Evolutionary conservation across 35 echinoderm and acorn worm genomes (phyloP).

Genomic region (Amphiura filiformis): DNA sequence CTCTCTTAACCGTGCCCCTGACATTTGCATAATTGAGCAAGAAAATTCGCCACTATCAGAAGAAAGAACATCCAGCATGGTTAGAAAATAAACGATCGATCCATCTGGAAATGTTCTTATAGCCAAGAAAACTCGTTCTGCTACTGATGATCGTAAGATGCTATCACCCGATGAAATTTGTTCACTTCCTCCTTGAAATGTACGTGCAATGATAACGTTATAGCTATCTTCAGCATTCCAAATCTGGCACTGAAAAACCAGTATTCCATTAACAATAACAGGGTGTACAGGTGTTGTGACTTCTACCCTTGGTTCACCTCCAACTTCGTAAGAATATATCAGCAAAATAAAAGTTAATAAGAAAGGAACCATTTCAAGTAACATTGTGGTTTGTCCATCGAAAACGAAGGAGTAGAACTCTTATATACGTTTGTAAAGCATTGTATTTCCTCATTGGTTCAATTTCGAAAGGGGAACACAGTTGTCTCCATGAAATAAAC

Average conservation of each 20-base stretch:
- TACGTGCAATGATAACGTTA: not conserved
- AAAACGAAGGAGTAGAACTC: too few relatives aligned
- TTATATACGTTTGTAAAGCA: too few relatives aligned
- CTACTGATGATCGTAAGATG: not conserved
- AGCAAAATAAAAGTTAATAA: too few relatives aligned
- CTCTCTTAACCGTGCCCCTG: not conserved
- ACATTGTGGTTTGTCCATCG: too few relatives aligned
- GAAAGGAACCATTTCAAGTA: too few relatives aligned
- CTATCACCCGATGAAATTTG: not conserved
- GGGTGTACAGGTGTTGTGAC: not conserved
- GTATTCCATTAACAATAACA: not conserved
- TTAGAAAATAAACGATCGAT: not conserved
- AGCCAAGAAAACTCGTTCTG: not conserved
- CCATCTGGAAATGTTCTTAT: not conserved
- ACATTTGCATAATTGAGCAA: not conserved
- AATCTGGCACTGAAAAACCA: not conserved
- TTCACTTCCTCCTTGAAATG: not conserved
- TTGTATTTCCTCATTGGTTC: too few relatives aligned
- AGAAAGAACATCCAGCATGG: not conserved
- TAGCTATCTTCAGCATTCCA: not conserved
- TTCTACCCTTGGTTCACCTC: not conserved
- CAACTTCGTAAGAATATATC: too few relatives aligned
- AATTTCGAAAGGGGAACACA: too few relatives aligned
- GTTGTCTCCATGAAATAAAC: too few relatives aligned
- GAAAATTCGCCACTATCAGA: not conserved